Base-by-base conservation (phyloP, 2,888 invertebrate genomes). In the Tubulanus polymorphus region DNA sequence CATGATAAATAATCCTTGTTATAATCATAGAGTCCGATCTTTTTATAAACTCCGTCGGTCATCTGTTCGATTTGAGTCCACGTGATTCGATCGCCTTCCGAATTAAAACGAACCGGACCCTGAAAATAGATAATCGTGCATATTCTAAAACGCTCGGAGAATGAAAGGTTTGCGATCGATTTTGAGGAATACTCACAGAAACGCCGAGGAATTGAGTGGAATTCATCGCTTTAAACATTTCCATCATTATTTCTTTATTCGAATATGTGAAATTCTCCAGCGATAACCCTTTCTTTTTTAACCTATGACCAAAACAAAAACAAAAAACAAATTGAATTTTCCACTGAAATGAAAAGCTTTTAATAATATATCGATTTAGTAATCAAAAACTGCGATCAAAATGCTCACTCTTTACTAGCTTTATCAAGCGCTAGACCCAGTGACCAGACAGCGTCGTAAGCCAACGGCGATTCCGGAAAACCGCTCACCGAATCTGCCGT, bases 371-470 rank as follows among this genome's bases (percentile, higher is more conserved):
- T 48, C 10, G 47, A 15, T 46, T 46, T 3, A 46, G n/a, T 20
- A 41, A 41, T 41, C 41, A 15, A 41, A 41, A n/a, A n/a, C 10
- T 28, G 2, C n/a, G n/a, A n/a, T n/a, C n/a, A n/a, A n/a, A n/a
- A n/a, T n/a, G 50, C 60, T 56, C 61, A 76, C 75, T 65, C 68
- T 23, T 61, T 60, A 30, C 72, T 67, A 3, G 97, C 95, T 81
- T 93, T 94, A 81, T 99, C 96, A 75, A 99, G 91, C 18, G 99
- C 94, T 73, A 99, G 82, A 37, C 97, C 97, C 30, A 97, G 89
- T 37, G 97, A 93, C 99, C 99, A 99, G 49, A 99, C 93, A 10
- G 99, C 99, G 80, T 99, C 99, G 78, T 99, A 99, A 47, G 99
- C 99, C 55, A 99, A 81, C 0, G 99, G 99, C 6, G 99, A 97